A percentile compares a stretch with the other conserved stretches of the same genome.
Conservation (phyloP, 2,888 invertebrate species). For the Rhingia rostrata region DNA sequence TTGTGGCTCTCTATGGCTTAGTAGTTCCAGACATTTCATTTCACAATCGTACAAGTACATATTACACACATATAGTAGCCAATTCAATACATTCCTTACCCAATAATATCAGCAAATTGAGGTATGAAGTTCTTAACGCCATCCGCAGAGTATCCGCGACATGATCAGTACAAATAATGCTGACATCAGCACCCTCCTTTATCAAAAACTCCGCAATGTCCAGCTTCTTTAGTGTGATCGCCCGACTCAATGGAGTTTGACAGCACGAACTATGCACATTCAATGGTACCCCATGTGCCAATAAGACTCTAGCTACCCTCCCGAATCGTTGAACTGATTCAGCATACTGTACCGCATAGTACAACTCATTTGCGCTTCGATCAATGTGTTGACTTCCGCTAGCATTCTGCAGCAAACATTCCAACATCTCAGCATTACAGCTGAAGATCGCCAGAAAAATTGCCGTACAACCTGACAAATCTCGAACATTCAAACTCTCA, state of each 20-base stretch:
- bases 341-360: slow-evolving; percentile 80
- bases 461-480: slow-evolving; percentile 86
- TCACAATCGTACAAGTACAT: no score
- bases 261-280: slow-evolving; percentile 84
- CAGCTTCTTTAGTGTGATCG: slow-evolving; percentile 82
- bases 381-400: slow-evolving; percentile 85
- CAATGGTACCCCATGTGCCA: slow-evolving; percentile 85
- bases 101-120: slow-evolving; percentile 78
- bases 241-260: slow-evolving; percentile 87
- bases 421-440: slow-evolving; percentile 85
- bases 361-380: slow-evolving; percentile 81
- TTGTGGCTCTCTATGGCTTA: no score
- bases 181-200: slow-evolving; percentile 80
- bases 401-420: slow-evolving; percentile 84
- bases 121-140: slow-evolving; percentile 74
- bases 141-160: slow-evolving; percentile 78
- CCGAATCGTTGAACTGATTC: slow-evolving; percentile 77
- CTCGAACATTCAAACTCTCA: slow-evolving; percentile 79
- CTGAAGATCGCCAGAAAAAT: slow-evolving; percentile 89
- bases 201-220: slow-evolving; percentile 80
- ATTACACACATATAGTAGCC: not conserved
- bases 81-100: slow-evolving; percentile 76
- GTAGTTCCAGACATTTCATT: no score
- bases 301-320: slow-evolving; percentile 78
- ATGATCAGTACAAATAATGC: slow-evolving; percentile 78